These are phyloP conservation scores for Tragelaphus scriptus DNA, from an alignment of 2,113 vertebrate species.

Conservation along the genomic window DNA sequence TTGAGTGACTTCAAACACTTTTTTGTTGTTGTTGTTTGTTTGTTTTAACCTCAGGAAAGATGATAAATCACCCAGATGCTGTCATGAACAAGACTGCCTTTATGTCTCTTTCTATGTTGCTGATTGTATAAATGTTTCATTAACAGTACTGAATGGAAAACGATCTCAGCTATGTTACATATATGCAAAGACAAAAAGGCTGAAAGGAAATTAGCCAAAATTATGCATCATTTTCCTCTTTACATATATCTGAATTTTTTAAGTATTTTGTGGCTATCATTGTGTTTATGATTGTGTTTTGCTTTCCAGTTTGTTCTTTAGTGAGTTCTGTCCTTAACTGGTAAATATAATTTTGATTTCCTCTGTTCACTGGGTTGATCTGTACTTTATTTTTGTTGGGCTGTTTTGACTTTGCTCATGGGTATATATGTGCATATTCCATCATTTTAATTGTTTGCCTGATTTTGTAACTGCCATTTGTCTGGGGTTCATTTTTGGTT, in stretches of 20 bases:
- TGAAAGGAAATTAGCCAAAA: background rate
- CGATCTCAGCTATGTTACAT: background rate
- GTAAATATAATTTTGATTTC: background rate
- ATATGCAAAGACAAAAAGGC: background rate
- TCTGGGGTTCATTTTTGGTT: background rate
- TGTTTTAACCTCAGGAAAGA: background rate
- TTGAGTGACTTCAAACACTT: constrained; percentile 31
- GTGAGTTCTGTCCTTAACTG: background rate
- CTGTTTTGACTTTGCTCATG: background rate
- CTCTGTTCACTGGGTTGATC: background rate
- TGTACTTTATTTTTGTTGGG: background rate
- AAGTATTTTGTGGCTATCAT: background rate
- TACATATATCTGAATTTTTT: background rate
- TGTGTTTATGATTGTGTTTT: background rate
- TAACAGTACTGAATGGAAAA: background rate
- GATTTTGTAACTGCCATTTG: background rate
- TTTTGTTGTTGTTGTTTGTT: background rate
- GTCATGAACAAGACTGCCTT: background rate
- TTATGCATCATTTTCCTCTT: background rate
- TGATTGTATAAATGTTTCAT: background rate
- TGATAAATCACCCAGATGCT: background rate
- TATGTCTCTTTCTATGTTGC: background rate
- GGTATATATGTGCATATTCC: background rate
- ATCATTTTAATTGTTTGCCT: background rate
- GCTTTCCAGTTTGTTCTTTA: background rate